These are phyloP conservation scores for Crotalus tigris DNA, from an alignment of 2,113 vertebrate genomes.

Conservation along the genomic window DNA sequence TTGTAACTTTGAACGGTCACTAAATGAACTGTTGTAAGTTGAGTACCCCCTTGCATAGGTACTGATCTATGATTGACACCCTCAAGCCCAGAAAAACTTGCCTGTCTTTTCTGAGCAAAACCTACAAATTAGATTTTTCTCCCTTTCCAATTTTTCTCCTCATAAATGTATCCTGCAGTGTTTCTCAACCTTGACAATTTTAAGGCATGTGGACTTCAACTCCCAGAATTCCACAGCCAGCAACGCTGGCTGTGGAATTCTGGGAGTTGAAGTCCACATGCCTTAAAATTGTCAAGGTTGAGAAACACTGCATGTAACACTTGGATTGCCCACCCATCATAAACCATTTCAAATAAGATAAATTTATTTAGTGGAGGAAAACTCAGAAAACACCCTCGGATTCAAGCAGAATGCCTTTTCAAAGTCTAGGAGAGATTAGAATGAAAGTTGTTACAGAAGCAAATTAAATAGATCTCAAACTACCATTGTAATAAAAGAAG, in stretches of 20 bases:
- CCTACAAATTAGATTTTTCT: not conserved
- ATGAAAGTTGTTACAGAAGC: slow-evolving; percentile 24
- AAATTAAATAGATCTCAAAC: slow-evolving; percentile 40
- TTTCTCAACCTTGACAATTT: too few species aligned
- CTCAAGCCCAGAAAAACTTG: not conserved
- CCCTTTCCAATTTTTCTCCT: slow-evolving; percentile 1
- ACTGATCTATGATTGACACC: not conserved
- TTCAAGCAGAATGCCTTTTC: slow-evolving; percentile 20
- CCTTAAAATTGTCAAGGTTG: too few species aligned
- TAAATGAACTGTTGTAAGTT: too few species aligned
- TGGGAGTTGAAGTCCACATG: too few species aligned
- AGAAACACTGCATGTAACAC: not conserved
- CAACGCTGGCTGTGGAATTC: too few species aligned
- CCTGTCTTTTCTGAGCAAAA: not conserved
- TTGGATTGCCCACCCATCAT: not conserved
- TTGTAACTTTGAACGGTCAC: too few species aligned
- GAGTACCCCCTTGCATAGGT: not conserved
- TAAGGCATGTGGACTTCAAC: too few species aligned
- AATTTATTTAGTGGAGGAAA: slow-evolving; percentile 7
- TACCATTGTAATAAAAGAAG: not conserved
- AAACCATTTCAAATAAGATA: slow-evolving; percentile 36
- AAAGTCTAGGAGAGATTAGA: slow-evolving; percentile 36
- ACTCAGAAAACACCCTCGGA: not conserved
- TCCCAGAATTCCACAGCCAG: too few species aligned
- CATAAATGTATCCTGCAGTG: not conserved